These are phyloP conservation scores for Geotria australis DNA, from an alignment of 2,797 vertebrate species.

Conservation along the genomic window DNA sequence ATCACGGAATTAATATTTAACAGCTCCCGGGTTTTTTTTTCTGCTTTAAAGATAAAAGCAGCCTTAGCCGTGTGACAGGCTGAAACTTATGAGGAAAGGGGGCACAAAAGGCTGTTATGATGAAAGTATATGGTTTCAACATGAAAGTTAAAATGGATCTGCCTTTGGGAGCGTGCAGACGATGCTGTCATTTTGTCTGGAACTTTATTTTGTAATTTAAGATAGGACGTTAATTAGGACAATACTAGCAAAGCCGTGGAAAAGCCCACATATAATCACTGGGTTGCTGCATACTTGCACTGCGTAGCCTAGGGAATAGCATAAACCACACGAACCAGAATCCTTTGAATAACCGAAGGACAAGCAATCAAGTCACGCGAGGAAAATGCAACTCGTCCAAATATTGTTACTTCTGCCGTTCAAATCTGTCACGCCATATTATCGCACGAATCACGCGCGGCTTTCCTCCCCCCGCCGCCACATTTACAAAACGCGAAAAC, in stretches of 20 bases:
- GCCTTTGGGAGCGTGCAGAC: slow-evolving; percentile 2
- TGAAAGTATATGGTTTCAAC: no score
- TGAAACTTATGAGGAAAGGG: slow-evolving; percentile 86
- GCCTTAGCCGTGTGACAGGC: slow-evolving; percentile 51
- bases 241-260: slow-evolving; percentile 97
- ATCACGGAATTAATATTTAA: no score
- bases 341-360: slow-evolving; percentile 10
- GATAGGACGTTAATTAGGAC: slow-evolving; percentile 99
- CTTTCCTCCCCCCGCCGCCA: slow-evolving; percentile 22
- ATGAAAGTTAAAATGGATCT: no score
- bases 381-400: no score
- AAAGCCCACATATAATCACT: slow-evolving; percentile 88
- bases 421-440: slow-evolving; percentile 13
- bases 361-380: slow-evolving; percentile 10
- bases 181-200: slow-evolving; percentile 38
- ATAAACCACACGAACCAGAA: slow-evolving; percentile 12
- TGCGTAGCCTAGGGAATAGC: slow-evolving; percentile 10
- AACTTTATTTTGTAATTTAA: slow-evolving; percentile 86
- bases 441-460: slow-evolving; percentile 17
- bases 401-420: no score
- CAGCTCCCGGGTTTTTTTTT: slow-evolving; percentile 53
- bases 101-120: slow-evolving; percentile 14
- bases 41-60: slow-evolving; percentile 84
- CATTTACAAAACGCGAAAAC: slow-evolving; percentile 15
- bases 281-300: no score